Evolutionary conservation across 2,113 vertebrate species (phyloP), one percentile per base, ranked within the genome.

Genomic region (Globicephala melas): DNA sequence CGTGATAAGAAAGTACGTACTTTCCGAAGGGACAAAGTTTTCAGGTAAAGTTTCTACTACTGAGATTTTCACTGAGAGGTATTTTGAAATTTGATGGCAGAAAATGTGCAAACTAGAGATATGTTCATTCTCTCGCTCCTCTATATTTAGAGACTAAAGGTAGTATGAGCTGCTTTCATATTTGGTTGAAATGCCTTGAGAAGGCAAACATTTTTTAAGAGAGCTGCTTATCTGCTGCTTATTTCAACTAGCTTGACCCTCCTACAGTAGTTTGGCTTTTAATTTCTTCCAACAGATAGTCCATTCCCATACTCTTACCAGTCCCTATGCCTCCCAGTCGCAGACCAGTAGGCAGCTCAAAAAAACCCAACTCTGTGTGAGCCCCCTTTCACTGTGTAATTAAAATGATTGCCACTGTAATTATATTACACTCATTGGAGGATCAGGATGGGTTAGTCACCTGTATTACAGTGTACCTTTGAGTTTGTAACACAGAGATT

Each of bases 11-110:
- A 98, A 98, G 97, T 97, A 96, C 89, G 94, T 63, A 95, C 94
- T 97, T 98, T 98, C 97, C 97, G 97, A 97, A 98, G 87, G 97
- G 94, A 96, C 98, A 97, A 98, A 97, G 89, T 98, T 98, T 98
- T 96, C 67, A 91, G 94, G 96, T 86, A 91, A 98, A 98, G 93
- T 97, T 96, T 98, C 91, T 84, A 97, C 97, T 96, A 95, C 93
- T 97, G 96, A 94, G 95, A 62, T 98, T 98, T 98, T 98, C 84
- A 97, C 97, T 95, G 58, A 94, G 44, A 98, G 95, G 93, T 95
- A 97, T 97, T 97, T 96, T 93, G 95, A 98, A 98, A 98, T 58
- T 96, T 97, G 97, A 98, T 95, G 93, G 94, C 71, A 93, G 94
- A 81, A 8, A 98, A 97, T 97, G 94, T 98, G 95, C 92, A 92